A percentile compares a stretch with the other conserved stretches of the same genome.
phyloP scores from a whole-genome alignment of 2,888 invertebrate genomes.

The Caenorhabditis doughertyi region DNA sequence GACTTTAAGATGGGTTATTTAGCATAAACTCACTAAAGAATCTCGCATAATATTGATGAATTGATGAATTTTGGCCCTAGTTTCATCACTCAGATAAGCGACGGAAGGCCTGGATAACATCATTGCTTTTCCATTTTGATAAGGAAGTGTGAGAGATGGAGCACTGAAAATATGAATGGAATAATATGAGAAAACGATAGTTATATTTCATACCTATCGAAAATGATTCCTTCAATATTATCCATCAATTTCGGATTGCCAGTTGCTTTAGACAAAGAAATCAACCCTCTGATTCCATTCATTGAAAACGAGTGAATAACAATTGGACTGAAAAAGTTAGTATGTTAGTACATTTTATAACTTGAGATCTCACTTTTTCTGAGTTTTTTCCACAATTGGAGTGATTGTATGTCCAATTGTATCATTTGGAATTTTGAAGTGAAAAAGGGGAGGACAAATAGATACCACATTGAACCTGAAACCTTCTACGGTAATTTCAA shows the following conservation, averaged over 20 bases:
- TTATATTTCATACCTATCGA: conserved; percentile 60
- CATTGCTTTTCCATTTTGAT: conserved; percentile 64
- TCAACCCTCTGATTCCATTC: conserved; percentile 64
- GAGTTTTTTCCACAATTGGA: conserved; percentile 38
- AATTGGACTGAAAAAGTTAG: conserved; percentile 54
- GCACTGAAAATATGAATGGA: conserved; percentile 48
- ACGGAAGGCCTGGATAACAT: conserved; percentile 63
- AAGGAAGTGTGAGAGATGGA: conserved; percentile 51
- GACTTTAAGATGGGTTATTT: neutral
- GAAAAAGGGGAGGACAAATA: conserved; percentile 59
- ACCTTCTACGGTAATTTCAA: neutral
- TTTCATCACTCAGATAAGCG: conserved; percentile 7
- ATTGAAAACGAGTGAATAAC: conserved; percentile 69
- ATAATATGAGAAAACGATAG: too few relatives aligned
- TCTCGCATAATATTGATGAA: neutral
- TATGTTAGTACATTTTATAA: neutral
- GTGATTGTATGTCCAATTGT: conserved; percentile 50
- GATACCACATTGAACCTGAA: conserved; percentile 59
- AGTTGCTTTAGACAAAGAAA: conserved; percentile 63
- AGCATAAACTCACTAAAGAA: conserved; percentile 1
- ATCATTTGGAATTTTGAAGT: conserved; percentile 64
- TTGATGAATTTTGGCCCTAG: neutral
- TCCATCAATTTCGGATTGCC: conserved; percentile 50
- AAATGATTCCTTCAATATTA: conserved; percentile 63
- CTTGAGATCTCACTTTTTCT: conserved; percentile 27